phyloP scores from a whole-genome alignment of 2,797 vertebrate species.

The Oryzias dopingdopingensis region DNA sequence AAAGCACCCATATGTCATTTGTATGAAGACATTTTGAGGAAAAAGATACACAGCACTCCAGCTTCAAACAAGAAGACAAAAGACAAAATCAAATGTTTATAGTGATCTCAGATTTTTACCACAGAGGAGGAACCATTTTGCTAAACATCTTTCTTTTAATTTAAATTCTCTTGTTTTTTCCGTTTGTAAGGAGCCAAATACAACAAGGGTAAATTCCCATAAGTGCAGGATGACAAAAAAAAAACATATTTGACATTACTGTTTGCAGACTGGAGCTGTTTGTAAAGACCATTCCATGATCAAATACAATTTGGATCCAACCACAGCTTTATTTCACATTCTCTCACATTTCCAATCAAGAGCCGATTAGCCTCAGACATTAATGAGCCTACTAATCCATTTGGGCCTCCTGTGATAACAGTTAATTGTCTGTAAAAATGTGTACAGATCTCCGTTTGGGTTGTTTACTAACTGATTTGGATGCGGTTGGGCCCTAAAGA shows the following conservation, averaged over 20 bases:
- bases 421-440: constrained; percentile 85
- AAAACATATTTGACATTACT: constrained; percentile 52
- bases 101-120: too few species aligned
- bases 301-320: constrained; percentile 79
- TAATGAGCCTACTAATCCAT: constrained; percentile 81
- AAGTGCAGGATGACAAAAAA: constrained; percentile 24
- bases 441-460: constrained; percentile 80
- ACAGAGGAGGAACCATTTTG: too few species aligned
- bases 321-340: constrained; percentile 71
- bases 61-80: too few species aligned
- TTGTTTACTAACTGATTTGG: constrained; percentile 84
- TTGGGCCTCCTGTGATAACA: constrained; percentile 76
- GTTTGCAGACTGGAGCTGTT: constrained; percentile 64
- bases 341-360: constrained; percentile 80
- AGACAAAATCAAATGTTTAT: too few species aligned
- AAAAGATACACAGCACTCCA: too few species aligned
- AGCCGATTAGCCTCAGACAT: constrained; percentile 80
- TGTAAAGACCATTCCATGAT: constrained; percentile 60
- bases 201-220: constrained; percentile 45
- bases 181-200: constrained; percentile 41
- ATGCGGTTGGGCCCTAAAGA: constrained; percentile 81
- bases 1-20: too few species aligned
- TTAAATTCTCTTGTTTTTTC: constrained; percentile 32
- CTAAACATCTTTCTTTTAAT: not conserved
- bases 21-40: too few species aligned